phyloP scores from a whole-genome alignment of 2,113 vertebrate genomes.

The Raja brachyura region DNA sequence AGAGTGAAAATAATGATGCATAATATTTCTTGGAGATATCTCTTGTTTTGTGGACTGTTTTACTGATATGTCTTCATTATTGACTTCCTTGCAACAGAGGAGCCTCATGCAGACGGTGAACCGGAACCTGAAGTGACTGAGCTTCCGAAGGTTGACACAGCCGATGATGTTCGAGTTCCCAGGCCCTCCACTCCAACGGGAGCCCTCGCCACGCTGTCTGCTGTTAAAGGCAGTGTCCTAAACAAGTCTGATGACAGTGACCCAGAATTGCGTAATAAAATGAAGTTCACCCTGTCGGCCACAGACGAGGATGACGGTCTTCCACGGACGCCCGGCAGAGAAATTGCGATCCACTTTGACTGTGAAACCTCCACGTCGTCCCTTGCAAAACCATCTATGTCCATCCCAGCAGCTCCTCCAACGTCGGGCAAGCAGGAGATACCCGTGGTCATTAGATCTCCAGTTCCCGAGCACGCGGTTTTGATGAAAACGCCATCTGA shows the following conservation, averaged over 20 bases:
- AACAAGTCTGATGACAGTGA: slow-evolving; percentile 52
- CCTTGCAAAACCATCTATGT: slow-evolving; percentile 51
- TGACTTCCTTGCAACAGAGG: slow-evolving; percentile 48
- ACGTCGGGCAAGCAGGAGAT: slow-evolving; percentile 54
- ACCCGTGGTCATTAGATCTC: slow-evolving; percentile 49
- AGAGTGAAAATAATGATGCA: background rate
- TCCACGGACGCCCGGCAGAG: slow-evolving; percentile 57
- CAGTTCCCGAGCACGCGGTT: slow-evolving; percentile 45
- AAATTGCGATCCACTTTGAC: slow-evolving; percentile 54
- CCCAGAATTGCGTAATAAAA: slow-evolving; percentile 55
- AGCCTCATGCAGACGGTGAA: slow-evolving; percentile 45
- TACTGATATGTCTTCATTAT: slow-evolving; percentile 36
- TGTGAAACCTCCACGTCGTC: slow-evolving; percentile 47
- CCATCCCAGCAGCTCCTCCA: slow-evolving; percentile 61
- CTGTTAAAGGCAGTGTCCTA: slow-evolving; percentile 43
- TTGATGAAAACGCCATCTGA: slow-evolving; percentile 64
- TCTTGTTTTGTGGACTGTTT: background rate
- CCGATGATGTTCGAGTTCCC: slow-evolving; percentile 49
- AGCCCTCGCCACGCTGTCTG: slow-evolving; percentile 47
- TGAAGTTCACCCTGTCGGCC: slow-evolving; percentile 43
- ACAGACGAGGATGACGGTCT: slow-evolving; percentile 58
- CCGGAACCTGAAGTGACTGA: slow-evolving; percentile 52
- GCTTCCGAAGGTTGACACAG: slow-evolving; percentile 52
- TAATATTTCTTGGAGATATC: background rate
- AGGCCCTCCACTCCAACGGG: slow-evolving; percentile 60